Base-by-base conservation (phyloP, 2,797 vertebrate species). In the Poeciliopsis gracilis region DNA sequence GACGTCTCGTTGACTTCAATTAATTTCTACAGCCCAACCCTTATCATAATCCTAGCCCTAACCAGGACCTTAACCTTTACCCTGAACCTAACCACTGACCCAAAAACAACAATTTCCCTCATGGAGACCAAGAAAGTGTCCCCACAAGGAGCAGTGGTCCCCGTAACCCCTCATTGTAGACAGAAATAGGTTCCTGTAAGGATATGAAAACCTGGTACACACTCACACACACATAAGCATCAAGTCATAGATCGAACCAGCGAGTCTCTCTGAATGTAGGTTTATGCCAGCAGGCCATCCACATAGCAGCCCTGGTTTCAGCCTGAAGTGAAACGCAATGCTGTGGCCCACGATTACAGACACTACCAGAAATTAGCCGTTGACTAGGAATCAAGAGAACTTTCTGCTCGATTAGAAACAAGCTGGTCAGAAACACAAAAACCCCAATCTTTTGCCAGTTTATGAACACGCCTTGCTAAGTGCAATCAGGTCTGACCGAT, bases 211-310 rank as follows among this genome's bases (percentile, higher is more conserved):
- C 16, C 47, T 20, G 5, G 47, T 49, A 77, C 13, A 80, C 20
- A 41, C 53, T n/a, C 53, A n/a, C 8, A 25, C 23, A 55, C 23
- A 25, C 38, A 41, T 25, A 55, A 1, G 36, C 9, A 74, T 84
- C 81, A 90, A 84, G 78, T 80, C 78, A 82, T 46, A 15, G 55
- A 81, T 76, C 84, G 45, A 77, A 78, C 81, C 57, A 79, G 72
- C 69, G 63, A 77, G 57, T 80, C 74, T 80, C 67, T 41, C 74
- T 51, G 41, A 18, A 67, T 78, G 71, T 73, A 33, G 25, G 2
- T 73, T 75, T 71, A 78, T 73, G 80, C 53, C 49, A 70, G 63
- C 16, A 45, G 82, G 77, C 45, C 77, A 78, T 46, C 30, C 51
- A 63, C 36, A 77, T 38, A 43, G 76, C 20, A 73, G 59, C 73